Percentiles rank a stretch among this genome's conserved stretches.
phyloP scores from a whole-genome alignment of 2,888 invertebrate genomes.

The Drosophila algonquin region DNA sequence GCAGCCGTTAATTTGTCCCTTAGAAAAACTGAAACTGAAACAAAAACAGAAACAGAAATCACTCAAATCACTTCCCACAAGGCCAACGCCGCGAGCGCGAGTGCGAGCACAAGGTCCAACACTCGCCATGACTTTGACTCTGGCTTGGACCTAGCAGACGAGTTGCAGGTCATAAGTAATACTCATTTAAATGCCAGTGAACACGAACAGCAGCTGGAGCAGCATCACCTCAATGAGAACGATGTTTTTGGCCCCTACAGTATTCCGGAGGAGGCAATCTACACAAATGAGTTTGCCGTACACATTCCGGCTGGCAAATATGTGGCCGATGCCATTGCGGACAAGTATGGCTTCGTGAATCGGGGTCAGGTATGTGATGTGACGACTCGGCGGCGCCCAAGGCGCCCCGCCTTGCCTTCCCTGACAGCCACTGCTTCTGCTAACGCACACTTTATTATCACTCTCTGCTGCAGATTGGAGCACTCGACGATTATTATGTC shows the following conservation, averaged over 20 bases:
- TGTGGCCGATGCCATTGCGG: constrained; percentile 91
- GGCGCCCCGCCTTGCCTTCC: background rate
- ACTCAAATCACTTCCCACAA: background rate
- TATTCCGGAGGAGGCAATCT: constrained; percentile 85
- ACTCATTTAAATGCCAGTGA: constrained; percentile 35
- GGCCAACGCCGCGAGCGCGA: constrained; percentile 2
- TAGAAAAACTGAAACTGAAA: constrained; percentile 7
- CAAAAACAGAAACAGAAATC: no score
- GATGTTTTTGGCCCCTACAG: constrained; percentile 72
- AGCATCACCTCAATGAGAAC: constrained; percentile 56
- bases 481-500: constrained; percentile 93
- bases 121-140: background rate
- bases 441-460: background rate
- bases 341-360: constrained; percentile 93
- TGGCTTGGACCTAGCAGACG: background rate
- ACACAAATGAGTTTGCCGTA: constrained; percentile 93
- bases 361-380: constrained; percentile 90
- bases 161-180: constrained; percentile 17
- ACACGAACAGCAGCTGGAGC: constrained; percentile 35
- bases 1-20: constrained; percentile 4
- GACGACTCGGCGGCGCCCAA: background rate
- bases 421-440: background rate
- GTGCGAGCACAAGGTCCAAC: background rate
- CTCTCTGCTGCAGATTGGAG: constrained; percentile 89
- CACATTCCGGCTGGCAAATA: constrained; percentile 90